Evolutionary conservation across 37 sponge, comb jelly and placozoan species (phyloP), one percentile per base, ranked within the genome.

Genomic region (Spongilla lacustris): DNA sequence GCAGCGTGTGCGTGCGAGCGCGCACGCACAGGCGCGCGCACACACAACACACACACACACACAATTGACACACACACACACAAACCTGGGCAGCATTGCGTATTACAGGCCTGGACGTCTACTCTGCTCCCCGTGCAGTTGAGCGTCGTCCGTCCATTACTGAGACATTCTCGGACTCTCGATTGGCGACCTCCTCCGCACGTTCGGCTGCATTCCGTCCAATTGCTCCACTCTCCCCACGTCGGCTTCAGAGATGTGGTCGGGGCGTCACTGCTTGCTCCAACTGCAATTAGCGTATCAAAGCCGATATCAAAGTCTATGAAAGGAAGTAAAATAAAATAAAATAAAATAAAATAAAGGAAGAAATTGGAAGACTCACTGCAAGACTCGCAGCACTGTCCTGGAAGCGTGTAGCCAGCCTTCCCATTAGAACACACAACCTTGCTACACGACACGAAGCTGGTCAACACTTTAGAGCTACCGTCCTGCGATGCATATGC

Each of bases 141-240:
- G 11, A 89, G 46, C 0, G 23, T 31, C 12, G 46, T 19, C 21
- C 36, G 46, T 24, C 86, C 50, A 58, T 14, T 17, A 1, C 69
- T 68, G 11, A 27, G 72, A 77, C 96, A 96, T 2, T 80, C n/a
- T 30, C 94, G 81, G 36, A 68, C 86, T 29, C 96, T 71, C 28
- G 70, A 80, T 75, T 82, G 81, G 22, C 86, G 67, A 0, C 96
- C 96, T 9, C 49, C 75, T 13, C 87, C 93, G 77, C 96, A 96
- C 0, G 86, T 71, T 8, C 69, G 72, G 29, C 80, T 79, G 79
- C 96, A 96, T 0, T 69, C 70, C 14, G 94, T 82, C 89, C 89
- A 96, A 8, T 30, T 11, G 13, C 87, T 36, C 96, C 96, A 96
- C 9, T 36, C 79, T 0, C 83, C 32, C 87, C 89, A 92, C n/a